Base-by-base conservation (phyloP, 2,888 invertebrate genomes). In the Pogonocherus hispidulus region DNA sequence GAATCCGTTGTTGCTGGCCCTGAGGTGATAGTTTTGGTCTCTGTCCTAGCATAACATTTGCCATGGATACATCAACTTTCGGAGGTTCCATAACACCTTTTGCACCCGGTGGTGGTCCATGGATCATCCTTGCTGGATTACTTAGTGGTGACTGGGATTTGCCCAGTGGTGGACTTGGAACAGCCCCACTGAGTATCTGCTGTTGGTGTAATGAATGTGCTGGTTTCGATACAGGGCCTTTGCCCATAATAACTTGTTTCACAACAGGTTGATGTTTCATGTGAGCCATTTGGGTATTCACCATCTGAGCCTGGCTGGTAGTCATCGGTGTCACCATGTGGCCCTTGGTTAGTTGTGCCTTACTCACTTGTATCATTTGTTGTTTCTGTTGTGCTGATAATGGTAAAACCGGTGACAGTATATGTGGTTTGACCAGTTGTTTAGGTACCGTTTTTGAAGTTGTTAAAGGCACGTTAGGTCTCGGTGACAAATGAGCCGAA, bases 31-130 rank as follows among this genome's bases (percentile, higher is more conserved):
- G 71, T 66, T 78, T 82, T 8, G 84, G 80, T 65, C 85, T 76
- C 20, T 87, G 87, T n/a, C 88, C 88, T 83, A 88, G 85, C 62
- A 88, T 87, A 68, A 89, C 88, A n/a, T 87, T 87, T 14, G 87
- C 77, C 82, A 88, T 84, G 2, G 87, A 85, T 1, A 88, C 87
- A 77, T 89, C 89, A 23, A 88, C 87, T 78, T 89, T 89, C 0
- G 88, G 87, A 20, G 88, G 86, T 70, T 89, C 88, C 85, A 88
- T 86, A 37, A 84, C 81, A 37, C 85, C 81, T 69, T 85, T 85
- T 1, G 78, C 77, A 23, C 74, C 70, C 87, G 89, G 73, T 80
- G 59, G 41, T 88, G 91, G 81, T 88, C 87, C 69, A 14, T 91
- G 91, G 60, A 91, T 88, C 18, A 90, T 70, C 67, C 78, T 67